Percentiles rank a stretch among this genome's conserved stretches.
Evolutionary conservation across 2,797 vertebrate genomes (phyloP).

Genomic region (Salmo trutta): DNA sequence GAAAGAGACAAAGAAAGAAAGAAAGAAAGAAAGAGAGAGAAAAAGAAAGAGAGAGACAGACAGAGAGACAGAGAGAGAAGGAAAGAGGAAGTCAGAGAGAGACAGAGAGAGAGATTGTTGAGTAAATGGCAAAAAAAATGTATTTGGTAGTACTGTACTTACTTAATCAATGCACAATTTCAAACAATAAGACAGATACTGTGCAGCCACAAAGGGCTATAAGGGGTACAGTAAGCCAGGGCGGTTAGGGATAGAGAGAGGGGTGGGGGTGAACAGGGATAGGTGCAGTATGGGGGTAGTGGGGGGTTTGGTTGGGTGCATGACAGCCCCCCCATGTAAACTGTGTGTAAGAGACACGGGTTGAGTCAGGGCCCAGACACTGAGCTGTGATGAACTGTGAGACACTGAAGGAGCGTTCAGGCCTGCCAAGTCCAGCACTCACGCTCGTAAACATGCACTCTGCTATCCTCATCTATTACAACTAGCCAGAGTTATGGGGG

Average conservation of each 20-base stretch:
- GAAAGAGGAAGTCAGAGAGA: too few relatives aligned
- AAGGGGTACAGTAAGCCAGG: neutral
- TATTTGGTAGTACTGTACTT: neutral
- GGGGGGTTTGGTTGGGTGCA: neutral
- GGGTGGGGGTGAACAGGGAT: too few relatives aligned
- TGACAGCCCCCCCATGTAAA: conserved; percentile 40
- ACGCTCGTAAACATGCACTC: conserved; percentile 63
- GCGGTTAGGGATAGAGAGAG: neutral
- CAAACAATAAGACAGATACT: neutral
- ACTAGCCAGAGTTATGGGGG: conserved; percentile 17
- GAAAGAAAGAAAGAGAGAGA: too few relatives aligned
- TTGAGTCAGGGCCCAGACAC: conserved; percentile 41
- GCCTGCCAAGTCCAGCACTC: conserved; percentile 60
- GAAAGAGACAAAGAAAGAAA: too few relatives aligned
- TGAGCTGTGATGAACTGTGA: conserved; percentile 65
- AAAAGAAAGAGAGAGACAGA: too few relatives aligned
- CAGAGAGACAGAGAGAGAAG: too few relatives aligned
- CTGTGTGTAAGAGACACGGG: conserved; percentile 43
- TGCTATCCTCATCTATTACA: conserved; percentile 68
- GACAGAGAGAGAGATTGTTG: neutral
- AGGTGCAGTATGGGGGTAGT: neutral
- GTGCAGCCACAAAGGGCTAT: neutral
- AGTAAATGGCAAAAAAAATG: neutral
- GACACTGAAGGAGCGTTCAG: conserved; percentile 57
- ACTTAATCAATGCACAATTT: neutral